These are phyloP conservation scores for Theonella swinhoei DNA, from an alignment of 37 sponge, comb jelly and placozoan genomes.

Conservation along the genomic window DNA sequence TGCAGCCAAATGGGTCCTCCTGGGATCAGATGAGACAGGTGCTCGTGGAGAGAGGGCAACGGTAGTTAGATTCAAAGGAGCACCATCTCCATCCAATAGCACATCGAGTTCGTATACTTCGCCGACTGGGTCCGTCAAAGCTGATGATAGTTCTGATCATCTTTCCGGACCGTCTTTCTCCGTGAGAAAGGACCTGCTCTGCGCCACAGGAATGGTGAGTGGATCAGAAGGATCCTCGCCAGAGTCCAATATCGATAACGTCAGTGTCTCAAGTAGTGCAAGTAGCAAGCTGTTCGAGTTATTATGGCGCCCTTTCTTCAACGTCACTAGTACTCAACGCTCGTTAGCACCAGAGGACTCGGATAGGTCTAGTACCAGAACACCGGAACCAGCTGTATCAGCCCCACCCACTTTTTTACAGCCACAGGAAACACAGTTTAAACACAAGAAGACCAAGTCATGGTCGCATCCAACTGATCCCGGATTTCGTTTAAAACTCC, in stretches of 20 bases:
- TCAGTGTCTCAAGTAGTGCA: neutral
- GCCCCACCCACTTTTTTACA: neutral
- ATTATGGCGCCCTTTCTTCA: neutral
- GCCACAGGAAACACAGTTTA: neutral
- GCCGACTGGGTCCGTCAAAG: neutral
- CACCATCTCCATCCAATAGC: neutral
- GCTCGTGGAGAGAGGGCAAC: neutral
- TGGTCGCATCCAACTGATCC: neutral
- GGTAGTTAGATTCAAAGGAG: neutral
- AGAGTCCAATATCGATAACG: neutral
- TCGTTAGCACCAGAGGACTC: neutral
- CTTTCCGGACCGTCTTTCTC: no score
- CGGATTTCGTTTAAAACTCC: neutral
- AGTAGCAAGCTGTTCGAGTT: neutral
- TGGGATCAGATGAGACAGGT: neutral
- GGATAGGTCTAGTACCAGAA: neutral
- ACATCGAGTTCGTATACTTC: neutral
- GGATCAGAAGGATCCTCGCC: neutral
- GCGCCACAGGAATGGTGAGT: neutral
- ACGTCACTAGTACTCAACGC: neutral
- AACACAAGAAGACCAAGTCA: neutral
- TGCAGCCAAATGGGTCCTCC: constrained; percentile 52
- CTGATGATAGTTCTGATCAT: neutral
- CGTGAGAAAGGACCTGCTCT: no score
- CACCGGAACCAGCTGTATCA: neutral